Evolutionary conservation across 2,113 vertebrate genomes (phyloP).

Genomic region (Chiloscyllium plagiosum): DNA sequence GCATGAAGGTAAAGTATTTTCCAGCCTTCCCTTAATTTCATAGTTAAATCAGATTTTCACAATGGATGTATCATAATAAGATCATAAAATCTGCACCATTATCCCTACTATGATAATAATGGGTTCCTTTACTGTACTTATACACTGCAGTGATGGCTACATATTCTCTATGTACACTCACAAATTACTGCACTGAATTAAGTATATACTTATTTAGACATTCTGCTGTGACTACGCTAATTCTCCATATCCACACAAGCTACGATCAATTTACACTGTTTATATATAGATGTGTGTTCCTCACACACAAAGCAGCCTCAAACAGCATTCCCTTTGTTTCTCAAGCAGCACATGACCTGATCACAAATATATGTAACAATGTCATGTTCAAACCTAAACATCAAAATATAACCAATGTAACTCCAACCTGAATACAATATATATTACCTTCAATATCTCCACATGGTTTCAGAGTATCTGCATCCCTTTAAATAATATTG

Average conservation of each 20-base stretch:
- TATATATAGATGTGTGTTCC: too few relatives aligned
- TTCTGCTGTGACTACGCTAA: neutral
- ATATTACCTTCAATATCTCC: neutral
- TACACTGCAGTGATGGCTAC: neutral
- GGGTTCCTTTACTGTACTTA: neutral
- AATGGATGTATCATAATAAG: neutral
- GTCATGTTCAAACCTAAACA: neutral
- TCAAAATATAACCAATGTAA: neutral
- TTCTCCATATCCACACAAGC: neutral
- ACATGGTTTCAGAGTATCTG: neutral
- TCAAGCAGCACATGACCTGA: too few relatives aligned
- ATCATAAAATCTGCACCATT: neutral
- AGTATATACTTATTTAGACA: neutral
- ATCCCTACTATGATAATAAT: neutral
- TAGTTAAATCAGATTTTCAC: neutral
- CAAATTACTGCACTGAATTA: neutral
- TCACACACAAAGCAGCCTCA: neutral
- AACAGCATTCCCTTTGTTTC: neutral
- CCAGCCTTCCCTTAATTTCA: neutral
- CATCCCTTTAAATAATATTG: neutral
- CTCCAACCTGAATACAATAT: neutral
- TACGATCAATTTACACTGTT: too few relatives aligned
- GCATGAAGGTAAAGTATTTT: too few relatives aligned
- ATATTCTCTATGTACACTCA: neutral
- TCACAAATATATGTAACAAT: neutral